Evolutionary conservation across 2,888 invertebrate species (phyloP).

Genomic region (Volucella inanis): DNA sequence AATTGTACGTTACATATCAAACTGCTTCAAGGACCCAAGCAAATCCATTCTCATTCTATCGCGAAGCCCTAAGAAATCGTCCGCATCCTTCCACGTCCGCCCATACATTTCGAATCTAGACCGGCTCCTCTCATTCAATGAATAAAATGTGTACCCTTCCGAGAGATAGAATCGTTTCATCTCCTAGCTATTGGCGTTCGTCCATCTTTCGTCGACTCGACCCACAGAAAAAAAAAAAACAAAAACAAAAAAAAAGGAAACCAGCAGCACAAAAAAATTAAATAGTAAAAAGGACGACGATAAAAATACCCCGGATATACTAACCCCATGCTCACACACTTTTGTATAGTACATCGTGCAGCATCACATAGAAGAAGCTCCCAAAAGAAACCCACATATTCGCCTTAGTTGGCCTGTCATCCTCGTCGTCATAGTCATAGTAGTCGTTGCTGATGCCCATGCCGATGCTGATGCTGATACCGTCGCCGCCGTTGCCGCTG

Average conservation of each 20-base stretch:
- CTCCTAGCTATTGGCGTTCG: conserved; percentile 52
- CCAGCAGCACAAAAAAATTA: conserved; percentile 52
- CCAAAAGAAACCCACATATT: conserved; percentile 62
- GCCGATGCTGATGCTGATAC: conserved; percentile 17
- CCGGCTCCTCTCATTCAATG: conserved; percentile 3
- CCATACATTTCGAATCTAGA: not conserved
- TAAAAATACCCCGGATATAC: conserved; percentile 51
- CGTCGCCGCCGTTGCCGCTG: conserved; percentile 11
- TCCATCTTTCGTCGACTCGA: conserved; percentile 54
- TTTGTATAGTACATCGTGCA: conserved; percentile 2
- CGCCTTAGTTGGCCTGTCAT: conserved; percentile 38
- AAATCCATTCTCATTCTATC: not conserved
- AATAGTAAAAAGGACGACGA: conserved; percentile 54
- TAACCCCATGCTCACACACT: conserved; percentile 24
- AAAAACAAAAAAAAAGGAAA: conserved; percentile 24
- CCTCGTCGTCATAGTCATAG: not conserved
- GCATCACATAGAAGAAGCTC: not conserved
- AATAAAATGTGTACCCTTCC: conserved; percentile 32
- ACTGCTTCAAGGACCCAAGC: conserved; percentile 11
- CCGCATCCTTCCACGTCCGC: not conserved
- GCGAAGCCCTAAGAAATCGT: conserved; percentile 2
- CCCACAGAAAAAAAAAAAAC: not conserved
- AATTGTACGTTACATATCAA: conserved; percentile 19
- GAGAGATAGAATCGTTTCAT: conserved; percentile 29
- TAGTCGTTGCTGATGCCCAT: conserved; percentile 10